These are phyloP conservation scores for Leptonema lineaticorne DNA, from an alignment of 1,140 invertebrate genomes.

Conservation along the genomic window DNA sequence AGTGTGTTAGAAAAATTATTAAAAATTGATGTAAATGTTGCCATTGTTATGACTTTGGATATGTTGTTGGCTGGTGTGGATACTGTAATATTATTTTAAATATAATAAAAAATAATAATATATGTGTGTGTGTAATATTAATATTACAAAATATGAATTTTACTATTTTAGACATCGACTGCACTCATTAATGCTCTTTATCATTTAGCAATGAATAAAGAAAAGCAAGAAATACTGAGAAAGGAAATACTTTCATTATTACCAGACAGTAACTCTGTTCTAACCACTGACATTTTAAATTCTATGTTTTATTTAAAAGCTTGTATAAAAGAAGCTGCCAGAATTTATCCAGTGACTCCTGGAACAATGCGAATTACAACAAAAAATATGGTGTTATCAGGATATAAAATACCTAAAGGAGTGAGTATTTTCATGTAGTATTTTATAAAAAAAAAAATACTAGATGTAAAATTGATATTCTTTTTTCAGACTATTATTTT, in stretches of 20 bases:
- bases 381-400: constrained; percentile 58
- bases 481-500: constrained; percentile 54
- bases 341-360: constrained; percentile 57
- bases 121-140: not conserved
- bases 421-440: constrained; percentile 49
- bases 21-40: constrained; percentile 56
- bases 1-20: constrained; percentile 60
- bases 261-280: constrained; percentile 48
- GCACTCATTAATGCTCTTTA: constrained; percentile 53
- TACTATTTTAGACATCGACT: constrained; percentile 45
- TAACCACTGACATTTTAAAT: constrained; percentile 58
- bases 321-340: constrained; percentile 65
- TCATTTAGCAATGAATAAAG: constrained; percentile 57
- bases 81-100: constrained; percentile 56
- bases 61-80: constrained; percentile 76
- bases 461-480: not conserved
- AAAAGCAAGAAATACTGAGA: constrained; percentile 58
- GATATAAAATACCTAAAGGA: constrained; percentile 62
- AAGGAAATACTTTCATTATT: constrained; percentile 57
- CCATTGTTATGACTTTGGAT: constrained; percentile 68
- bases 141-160: too few relatives aligned
- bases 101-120: too few relatives aligned
- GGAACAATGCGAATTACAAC: constrained; percentile 55
- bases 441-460: not conserved
- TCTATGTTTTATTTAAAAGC: constrained; percentile 64